phyloP scores from a whole-genome alignment of 1,140 invertebrate genomes.

The Tenebrio molitor region DNA sequence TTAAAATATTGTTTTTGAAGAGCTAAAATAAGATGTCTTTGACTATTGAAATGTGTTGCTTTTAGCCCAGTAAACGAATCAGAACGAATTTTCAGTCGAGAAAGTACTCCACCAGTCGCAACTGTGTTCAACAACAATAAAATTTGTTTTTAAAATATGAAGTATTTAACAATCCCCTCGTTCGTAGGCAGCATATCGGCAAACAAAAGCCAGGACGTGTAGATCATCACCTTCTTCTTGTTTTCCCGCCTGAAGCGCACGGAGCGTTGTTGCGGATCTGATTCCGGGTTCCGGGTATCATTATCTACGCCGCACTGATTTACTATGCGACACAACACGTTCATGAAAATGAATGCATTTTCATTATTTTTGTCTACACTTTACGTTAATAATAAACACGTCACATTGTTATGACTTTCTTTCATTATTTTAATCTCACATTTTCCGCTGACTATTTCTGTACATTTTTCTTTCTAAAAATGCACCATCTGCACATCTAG shows the following conservation, averaged over 20 bases:
- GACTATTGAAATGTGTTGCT: no score
- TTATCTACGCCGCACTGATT: constrained; percentile 49
- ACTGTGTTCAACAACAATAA: no score
- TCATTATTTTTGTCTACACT: constrained; percentile 55
- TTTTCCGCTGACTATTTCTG: no score
- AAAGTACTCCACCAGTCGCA: no score
- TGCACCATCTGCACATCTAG: no score
- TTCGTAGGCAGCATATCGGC: not conserved
- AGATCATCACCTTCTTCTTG: constrained; percentile 38
- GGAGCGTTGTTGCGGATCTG: constrained; percentile 42
- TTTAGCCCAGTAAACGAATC: no score
- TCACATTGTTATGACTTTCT: constrained; percentile 43
- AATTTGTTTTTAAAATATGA: no score
- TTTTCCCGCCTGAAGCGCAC: constrained; percentile 34
- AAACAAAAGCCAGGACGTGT: constrained; percentile 24
- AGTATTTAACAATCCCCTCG: no score
- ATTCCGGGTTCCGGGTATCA: constrained; percentile 41
- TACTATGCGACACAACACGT: constrained; percentile 49
- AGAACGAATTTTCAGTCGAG: no score
- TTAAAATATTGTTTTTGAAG: no score
- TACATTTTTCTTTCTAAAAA: no score
- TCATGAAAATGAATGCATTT: constrained; percentile 61
- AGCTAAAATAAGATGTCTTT: no score
- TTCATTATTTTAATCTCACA: constrained; percentile 16
- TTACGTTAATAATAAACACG: constrained; percentile 44